Evolutionary conservation across 2,888 invertebrate species (phyloP), one percentile per base, ranked within the genome.

Genomic region (Thelaira solivaga): DNA sequence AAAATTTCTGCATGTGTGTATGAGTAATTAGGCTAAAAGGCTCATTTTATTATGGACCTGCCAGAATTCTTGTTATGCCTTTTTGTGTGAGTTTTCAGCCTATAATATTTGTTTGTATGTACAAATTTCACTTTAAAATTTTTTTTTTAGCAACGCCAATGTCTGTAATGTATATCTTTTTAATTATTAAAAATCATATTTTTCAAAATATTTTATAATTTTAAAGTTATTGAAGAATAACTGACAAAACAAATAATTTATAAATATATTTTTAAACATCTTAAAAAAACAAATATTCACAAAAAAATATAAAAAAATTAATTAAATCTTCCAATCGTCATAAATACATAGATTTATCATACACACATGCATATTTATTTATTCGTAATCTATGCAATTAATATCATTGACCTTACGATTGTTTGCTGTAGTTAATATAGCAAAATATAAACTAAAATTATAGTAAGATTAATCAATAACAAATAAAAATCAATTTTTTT

Each of bases 391-490:
- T 43, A 75, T 62, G 65, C 41, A 75, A 71, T 69, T 71, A 75
- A 49, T 49, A 72, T 65, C 41, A 68, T 64, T 59, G 39, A 53
- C 18, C 18, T n/a, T 43, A 61, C 22, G 18, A 71, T 45, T 62
- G 53, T 67, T 62, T 72, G 72, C 68, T 78, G 53, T 67, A 79
- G 74, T 67, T 49, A 67, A 71, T 78, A 81, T 81, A 81, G 81
- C 80, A 80, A 81, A 82, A 81, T 82, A 79, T 81, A 80, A 76
- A 77, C 62, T 74, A 77, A 80, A 53, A 45, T 45, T 45, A 71
- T 34, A 62, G 43, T 53, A 61, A 34, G 16, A 62, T 43, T 71
- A 31, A 49, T 41, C 34, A 26, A 41, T 41, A 81, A 75, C 69
- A 67, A 67, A 72, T 11, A 11, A 13, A 6, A 47, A 53, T 11